phyloP scores from a whole-genome alignment of 2,113 vertebrate species.

The Pygoscelis adeliae region DNA sequence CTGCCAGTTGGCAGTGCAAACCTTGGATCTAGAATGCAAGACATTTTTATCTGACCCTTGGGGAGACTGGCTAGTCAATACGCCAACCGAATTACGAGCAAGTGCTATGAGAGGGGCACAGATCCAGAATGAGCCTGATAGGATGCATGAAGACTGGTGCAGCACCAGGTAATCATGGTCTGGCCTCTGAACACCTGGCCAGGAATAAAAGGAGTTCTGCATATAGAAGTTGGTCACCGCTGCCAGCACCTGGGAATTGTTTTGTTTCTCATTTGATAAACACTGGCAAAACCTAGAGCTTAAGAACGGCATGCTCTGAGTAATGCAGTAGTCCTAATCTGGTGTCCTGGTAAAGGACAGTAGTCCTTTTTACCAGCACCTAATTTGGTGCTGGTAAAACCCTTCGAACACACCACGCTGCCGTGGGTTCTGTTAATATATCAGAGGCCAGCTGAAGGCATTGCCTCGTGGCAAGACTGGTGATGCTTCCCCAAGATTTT shows the following conservation, averaged over 20 bases:
- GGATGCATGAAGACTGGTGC: not conserved
- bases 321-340: not conserved
- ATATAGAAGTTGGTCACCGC: not conserved
- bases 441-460: not conserved
- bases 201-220: not conserved
- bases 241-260: not conserved
- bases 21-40: not conserved
- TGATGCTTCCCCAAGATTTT: not conserved
- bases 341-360: not conserved
- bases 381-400: not conserved
- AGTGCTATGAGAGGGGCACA: not conserved
- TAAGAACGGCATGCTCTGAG: not conserved
- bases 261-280: not conserved
- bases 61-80: not conserved
- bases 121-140: not conserved
- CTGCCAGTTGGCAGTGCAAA: not conserved
- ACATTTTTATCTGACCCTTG: not conserved
- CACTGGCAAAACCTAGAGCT: not conserved
- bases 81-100: not conserved
- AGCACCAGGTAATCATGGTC: not conserved
- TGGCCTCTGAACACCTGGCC: not conserved
- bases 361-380: not conserved
- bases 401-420: rapidly evolving
- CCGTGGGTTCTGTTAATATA: not conserved
- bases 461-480: not conserved